phyloP scores from a whole-genome alignment of 2,888 invertebrate species.

The Mamestra brassicae region DNA sequence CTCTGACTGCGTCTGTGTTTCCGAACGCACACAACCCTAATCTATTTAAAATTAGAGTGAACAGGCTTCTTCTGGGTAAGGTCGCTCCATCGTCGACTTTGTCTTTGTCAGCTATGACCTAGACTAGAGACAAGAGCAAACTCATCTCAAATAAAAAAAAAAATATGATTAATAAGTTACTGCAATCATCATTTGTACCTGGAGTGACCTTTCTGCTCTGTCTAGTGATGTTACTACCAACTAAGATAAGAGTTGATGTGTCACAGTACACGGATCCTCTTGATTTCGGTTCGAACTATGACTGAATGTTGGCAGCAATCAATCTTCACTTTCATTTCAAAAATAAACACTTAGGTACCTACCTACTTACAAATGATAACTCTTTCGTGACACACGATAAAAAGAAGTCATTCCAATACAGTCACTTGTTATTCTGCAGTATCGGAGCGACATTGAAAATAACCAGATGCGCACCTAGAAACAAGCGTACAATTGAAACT shows the following conservation, averaged over 20 bases:
- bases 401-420: constrained; percentile 2
- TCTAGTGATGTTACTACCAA: constrained; percentile 6
- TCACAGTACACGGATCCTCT: neutral
- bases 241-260: constrained; percentile 36
- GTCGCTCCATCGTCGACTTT: too few species aligned
- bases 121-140: too few species aligned
- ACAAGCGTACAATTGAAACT: constrained; percentile 11
- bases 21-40: too few species aligned
- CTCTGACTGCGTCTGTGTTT: too few species aligned
- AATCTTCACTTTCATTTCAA: neutral
- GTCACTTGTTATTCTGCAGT: constrained; percentile 9
- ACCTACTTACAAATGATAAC: neutral
- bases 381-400: constrained; percentile 18
- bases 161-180: constrained; percentile 13
- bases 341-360: neutral
- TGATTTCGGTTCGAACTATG: neutral
- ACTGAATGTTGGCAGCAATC: neutral
- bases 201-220: constrained; percentile 22
- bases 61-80: too few species aligned
- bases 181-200: constrained; percentile 23
- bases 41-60: too few species aligned
- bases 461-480: constrained; percentile 18
- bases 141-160: too few species aligned
- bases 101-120: too few species aligned
- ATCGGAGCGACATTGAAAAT: constrained; percentile 16